phyloP scores from a whole-genome alignment of 2,888 invertebrate genomes.

The Gastracanthus pulcherrimus region DNA sequence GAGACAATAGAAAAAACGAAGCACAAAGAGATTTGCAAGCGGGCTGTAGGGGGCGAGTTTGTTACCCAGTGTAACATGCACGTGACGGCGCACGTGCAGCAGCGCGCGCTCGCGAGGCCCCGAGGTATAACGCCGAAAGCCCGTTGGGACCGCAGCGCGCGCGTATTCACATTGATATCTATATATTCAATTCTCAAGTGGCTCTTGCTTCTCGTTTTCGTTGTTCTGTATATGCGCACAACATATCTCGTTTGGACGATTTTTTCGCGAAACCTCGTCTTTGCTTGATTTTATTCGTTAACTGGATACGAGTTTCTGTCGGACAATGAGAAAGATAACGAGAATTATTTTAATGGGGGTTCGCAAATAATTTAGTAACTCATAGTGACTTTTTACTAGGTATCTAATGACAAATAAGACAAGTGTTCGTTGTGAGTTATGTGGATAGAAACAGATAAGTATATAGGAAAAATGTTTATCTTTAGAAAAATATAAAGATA shows the following conservation, averaged over 20 bases:
- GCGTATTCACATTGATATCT: constrained; percentile 46
- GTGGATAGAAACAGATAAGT: too few relatives aligned
- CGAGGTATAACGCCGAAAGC: constrained; percentile 28
- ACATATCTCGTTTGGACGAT: not conserved
- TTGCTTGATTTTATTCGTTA: too few relatives aligned
- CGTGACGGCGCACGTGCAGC: constrained; percentile 23
- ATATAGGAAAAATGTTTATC: too few relatives aligned
- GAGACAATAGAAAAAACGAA: not conserved
- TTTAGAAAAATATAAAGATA: too few relatives aligned
- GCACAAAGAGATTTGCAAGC: not conserved
- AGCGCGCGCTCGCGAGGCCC: not conserved
- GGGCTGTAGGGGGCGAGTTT: not conserved
- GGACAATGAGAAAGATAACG: too few relatives aligned
- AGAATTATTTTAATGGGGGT: too few relatives aligned
- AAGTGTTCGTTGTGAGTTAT: too few relatives aligned
- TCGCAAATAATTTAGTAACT: too few relatives aligned
- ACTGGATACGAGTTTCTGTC: too few relatives aligned
- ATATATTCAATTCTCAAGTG: constrained; percentile 51
- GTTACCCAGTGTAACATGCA: constrained; percentile 25
- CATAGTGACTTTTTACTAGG: too few relatives aligned
- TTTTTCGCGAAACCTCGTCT: too few relatives aligned
- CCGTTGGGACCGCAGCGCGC: constrained; percentile 46
- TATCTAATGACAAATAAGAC: too few relatives aligned
- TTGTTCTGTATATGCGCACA: not conserved
- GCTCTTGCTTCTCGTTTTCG: not conserved